Conservation (phyloP, 2,888 invertebrate species). For the Melikaiella ostensackeni region DNA sequence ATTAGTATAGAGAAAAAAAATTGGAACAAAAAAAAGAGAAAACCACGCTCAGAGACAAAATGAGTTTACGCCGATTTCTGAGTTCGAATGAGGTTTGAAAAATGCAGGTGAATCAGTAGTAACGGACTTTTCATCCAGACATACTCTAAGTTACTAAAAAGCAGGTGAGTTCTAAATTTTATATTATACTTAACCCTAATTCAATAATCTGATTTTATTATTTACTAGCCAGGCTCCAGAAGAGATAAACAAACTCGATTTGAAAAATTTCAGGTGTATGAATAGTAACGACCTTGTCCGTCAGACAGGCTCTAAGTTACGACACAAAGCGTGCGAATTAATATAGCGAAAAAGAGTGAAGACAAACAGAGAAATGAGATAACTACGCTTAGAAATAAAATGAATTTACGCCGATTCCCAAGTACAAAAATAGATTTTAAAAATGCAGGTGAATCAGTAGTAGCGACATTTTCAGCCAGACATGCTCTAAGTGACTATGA, state of each 20-base stretch:
- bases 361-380: no score
- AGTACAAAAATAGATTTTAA: not conserved
- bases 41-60: not conserved
- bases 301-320: not conserved
- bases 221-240: no score
- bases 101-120: constrained; percentile 11
- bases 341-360: no score
- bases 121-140: constrained; percentile 1
- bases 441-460: constrained; percentile 11
- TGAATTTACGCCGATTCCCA: constrained; percentile 2
- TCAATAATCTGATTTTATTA: no score
- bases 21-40: no score
- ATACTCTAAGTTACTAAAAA: not conserved
- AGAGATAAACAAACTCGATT: no score
- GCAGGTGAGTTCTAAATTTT: not conserved
- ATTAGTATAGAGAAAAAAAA: no score
- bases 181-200: no score
- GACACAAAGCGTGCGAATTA: not conserved
- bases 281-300: no score
- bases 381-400: no score
- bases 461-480: constrained; percentile 6
- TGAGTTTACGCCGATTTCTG: not conserved
- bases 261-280: no score
- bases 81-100: not conserved
- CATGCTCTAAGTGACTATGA: not conserved